Percentiles rank a stretch among this genome's conserved stretches.
Conservation (phyloP, 2,797 vertebrate genomes). For the Vireo griseus region DNA sequence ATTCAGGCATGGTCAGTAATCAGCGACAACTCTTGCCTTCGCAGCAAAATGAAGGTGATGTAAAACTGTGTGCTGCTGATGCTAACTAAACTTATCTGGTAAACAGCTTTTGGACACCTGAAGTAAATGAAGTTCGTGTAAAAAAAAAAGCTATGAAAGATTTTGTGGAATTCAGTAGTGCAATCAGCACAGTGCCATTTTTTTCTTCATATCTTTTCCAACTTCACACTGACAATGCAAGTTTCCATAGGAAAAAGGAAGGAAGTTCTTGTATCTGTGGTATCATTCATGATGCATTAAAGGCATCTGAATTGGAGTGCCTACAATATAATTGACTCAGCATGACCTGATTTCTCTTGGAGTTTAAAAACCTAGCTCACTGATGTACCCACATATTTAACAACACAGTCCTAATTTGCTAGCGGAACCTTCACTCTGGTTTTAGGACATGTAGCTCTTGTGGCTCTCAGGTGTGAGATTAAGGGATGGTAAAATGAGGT, state of each 20-base stretch:
- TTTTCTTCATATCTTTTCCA: neutral
- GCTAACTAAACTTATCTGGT: neutral
- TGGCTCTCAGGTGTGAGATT: neutral
- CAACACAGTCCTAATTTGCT: fast-evolving
- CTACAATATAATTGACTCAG: neutral
- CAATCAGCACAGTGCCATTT: neutral
- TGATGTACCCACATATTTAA: neutral
- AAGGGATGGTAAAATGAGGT: neutral
- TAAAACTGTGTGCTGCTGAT: neutral
- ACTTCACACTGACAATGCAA: neutral
- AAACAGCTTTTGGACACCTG: neutral
- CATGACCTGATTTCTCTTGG: neutral
- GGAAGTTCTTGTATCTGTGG: fast-evolving
- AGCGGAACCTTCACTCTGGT: neutral
- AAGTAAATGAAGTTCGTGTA: neutral
- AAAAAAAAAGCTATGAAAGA: neutral
- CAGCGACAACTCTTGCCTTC: neutral
- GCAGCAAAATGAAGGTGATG: neutral
- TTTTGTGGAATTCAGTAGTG: neutral
- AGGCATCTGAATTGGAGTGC: neutral
- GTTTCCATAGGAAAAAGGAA: neutral
- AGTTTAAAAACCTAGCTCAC: neutral
- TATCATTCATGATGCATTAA: neutral
- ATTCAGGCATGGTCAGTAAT: neutral
- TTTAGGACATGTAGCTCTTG: neutral